These are phyloP conservation scores for Glyptemys insculpta DNA, from an alignment of 2,797 vertebrate species.

Conservation along the genomic window DNA sequence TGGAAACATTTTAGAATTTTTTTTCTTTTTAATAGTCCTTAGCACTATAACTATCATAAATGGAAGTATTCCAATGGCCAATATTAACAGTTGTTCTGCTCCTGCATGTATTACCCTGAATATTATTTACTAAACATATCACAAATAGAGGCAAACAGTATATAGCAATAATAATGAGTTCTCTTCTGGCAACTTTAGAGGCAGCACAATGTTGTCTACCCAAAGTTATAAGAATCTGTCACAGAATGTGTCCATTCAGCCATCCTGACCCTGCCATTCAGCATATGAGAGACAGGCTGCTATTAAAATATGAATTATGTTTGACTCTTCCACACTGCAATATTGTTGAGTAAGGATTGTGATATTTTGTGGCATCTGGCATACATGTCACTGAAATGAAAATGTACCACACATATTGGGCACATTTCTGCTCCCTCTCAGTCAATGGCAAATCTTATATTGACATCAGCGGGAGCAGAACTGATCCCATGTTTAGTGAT, in stretches of 20 bases:
- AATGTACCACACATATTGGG: neutral
- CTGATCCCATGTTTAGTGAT: neutral
- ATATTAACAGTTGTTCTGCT: neutral
- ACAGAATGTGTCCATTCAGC: neutral
- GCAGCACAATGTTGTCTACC: neutral
- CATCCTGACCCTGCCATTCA: neutral
- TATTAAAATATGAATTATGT: neutral
- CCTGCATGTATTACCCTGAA: neutral
- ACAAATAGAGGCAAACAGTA: neutral
- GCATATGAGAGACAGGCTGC: neutral
- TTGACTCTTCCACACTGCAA: neutral
- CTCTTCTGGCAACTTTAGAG: neutral
- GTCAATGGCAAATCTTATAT: constrained; percentile 1
- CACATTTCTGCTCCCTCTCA: neutral
- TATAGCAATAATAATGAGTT: neutral
- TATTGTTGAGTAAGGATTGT: neutral
- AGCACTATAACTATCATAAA: neutral
- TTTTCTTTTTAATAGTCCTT: neutral
- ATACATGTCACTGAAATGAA: neutral
- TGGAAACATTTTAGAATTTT: neutral
- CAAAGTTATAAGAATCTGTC: neutral
- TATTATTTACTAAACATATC: neutral
- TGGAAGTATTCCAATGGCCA: neutral
- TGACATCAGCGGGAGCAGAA: constrained; percentile 27
- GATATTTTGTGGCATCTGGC: neutral